These are phyloP conservation scores for Zelostemma sp. DNA, from an alignment of 1,140 invertebrate genomes.

Conservation along the genomic window DNA sequence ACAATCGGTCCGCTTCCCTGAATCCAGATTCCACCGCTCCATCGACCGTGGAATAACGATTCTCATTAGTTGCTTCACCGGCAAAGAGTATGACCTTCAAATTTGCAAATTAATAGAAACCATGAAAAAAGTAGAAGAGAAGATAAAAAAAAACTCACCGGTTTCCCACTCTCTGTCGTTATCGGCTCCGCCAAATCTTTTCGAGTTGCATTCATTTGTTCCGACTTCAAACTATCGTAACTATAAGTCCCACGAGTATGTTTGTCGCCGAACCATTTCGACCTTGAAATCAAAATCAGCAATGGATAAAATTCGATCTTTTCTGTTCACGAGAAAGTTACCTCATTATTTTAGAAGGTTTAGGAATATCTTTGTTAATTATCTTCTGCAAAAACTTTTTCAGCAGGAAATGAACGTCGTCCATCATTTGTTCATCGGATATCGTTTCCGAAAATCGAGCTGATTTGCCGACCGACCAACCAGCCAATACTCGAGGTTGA, in stretches of 20 bases:
- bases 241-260: conserved; percentile 80
- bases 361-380: conserved; percentile 70
- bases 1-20: conserved; percentile 79
- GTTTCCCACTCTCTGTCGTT: conserved; percentile 43
- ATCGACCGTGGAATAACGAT: conserved; percentile 83
- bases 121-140: no score
- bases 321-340: no score
- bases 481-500: conserved; percentile 78
- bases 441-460: conserved; percentile 73
- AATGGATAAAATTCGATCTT: no score
- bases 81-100: conserved; percentile 77
- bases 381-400: conserved; percentile 49
- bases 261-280: conserved; percentile 78
- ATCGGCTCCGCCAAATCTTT: conserved; percentile 57
- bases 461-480: conserved; percentile 73
- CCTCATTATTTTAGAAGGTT: conserved; percentile 62
- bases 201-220: conserved; percentile 35
- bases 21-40: conserved; percentile 84
- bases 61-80: conserved; percentile 79
- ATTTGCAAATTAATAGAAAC: no score
- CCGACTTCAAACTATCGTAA: conserved; percentile 73
- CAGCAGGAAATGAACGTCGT: background rate
- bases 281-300: no score
- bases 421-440: conserved; percentile 31
- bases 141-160: conserved; percentile 32